Evolutionary conservation across 2,888 invertebrate genomes (phyloP).

Genomic region (Liodrosophila aerea): DNA sequence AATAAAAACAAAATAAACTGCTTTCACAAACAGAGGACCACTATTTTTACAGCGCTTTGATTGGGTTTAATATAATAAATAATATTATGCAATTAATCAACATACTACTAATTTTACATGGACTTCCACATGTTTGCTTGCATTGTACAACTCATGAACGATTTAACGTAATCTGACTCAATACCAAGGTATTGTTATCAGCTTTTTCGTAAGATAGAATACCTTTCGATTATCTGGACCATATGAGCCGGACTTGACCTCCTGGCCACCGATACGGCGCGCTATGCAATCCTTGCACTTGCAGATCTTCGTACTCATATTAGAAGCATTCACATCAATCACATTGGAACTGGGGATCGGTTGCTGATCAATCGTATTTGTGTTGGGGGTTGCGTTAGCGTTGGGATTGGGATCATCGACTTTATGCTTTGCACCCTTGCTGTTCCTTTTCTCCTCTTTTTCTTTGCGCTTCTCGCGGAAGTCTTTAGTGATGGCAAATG

Average conservation of each 20-base stretch:
- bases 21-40: no score
- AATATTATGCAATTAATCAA: no score
- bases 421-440: neutral
- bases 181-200: slow-evolving; percentile 33
- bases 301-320: slow-evolving; percentile 24
- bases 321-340: neutral
- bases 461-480: slow-evolving; percentile 15
- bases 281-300: slow-evolving; percentile 36
- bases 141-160: neutral
- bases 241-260: slow-evolving; percentile 11
- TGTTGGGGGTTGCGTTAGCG: neutral
- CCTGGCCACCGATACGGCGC: slow-evolving; percentile 17
- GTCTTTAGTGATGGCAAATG: slow-evolving; percentile 23
- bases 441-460: neutral
- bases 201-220: slow-evolving; percentile 2
- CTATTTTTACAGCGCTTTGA: no score
- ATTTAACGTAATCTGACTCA: slow-evolving; percentile 10
- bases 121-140: neutral
- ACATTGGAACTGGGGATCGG: no score
- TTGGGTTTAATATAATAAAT: no score
- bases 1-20: no score
- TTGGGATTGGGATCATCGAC: no score
- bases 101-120: neutral
- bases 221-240: slow-evolving; percentile 16
- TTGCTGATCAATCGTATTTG: no score